Percentiles rank a stretch among this genome's conserved stretches.
Evolutionary conservation across 2,797 vertebrate genomes (phyloP).

Genomic region (Craterocephalus amniculus): DNA sequence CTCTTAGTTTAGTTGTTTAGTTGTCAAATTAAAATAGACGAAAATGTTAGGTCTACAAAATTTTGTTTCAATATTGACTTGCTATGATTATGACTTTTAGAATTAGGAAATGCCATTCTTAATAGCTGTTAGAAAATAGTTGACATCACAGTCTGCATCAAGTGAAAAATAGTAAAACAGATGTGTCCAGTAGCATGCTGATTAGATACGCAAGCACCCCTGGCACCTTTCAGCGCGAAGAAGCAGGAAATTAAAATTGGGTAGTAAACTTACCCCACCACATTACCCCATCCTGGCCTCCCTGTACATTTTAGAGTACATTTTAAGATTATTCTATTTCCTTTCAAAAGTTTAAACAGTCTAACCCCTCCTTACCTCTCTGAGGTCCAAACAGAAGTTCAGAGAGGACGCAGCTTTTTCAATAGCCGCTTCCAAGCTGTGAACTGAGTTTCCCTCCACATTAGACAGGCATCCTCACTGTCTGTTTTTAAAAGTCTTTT

Average conservation of each 20-base stretch:
- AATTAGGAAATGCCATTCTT: not conserved
- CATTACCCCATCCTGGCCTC: too few relatives aligned
- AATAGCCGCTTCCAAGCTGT: too few relatives aligned
- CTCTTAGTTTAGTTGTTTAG: too few relatives aligned
- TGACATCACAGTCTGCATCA: not conserved
- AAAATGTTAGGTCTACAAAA: not conserved
- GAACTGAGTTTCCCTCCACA: too few relatives aligned
- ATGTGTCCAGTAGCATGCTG: slow-evolving; percentile 41
- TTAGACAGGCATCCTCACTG: too few relatives aligned
- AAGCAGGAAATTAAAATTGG: slow-evolving; percentile 5
- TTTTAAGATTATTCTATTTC: too few relatives aligned
- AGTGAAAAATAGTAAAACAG: slow-evolving; percentile 52
- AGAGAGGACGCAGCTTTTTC: too few relatives aligned
- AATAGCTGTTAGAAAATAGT: not conserved
- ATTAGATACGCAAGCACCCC: slow-evolving; percentile 42
- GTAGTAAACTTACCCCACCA: not conserved
- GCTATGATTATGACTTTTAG: not conserved
- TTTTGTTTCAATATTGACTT: not conserved
- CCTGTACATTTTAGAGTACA: too few relatives aligned
- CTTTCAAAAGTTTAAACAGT: too few relatives aligned
- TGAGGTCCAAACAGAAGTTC: too few relatives aligned
- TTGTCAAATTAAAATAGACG: not conserved
- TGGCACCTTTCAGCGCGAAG: slow-evolving; percentile 44
- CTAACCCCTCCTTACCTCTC: too few relatives aligned
- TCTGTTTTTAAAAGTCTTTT: too few relatives aligned